phyloP scores from a whole-genome alignment of 2,888 invertebrate species.

The Hypsopygia costalis region DNA sequence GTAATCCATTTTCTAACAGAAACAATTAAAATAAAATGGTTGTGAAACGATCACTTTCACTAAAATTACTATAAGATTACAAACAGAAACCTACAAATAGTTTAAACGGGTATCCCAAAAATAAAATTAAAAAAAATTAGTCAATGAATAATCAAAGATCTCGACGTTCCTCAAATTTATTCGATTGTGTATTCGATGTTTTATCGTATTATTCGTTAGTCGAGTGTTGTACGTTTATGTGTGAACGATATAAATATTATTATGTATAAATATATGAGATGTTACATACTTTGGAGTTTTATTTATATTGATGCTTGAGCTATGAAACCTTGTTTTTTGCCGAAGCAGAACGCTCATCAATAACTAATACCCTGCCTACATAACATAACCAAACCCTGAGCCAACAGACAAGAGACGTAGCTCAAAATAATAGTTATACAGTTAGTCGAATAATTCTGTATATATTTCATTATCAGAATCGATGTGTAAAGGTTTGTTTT shows the following conservation, averaged over 20 bases:
- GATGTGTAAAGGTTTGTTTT: too few relatives aligned
- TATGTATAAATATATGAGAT: slow-evolving; percentile 58
- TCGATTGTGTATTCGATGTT: slow-evolving; percentile 52
- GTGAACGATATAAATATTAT: slow-evolving; percentile 44
- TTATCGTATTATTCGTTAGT: slow-evolving; percentile 41
- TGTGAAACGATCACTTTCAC: background rate
- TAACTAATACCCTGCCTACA: too few relatives aligned
- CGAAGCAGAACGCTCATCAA: too few relatives aligned
- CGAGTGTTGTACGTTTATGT: slow-evolving; percentile 44
- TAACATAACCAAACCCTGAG: too few relatives aligned
- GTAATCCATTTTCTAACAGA: too few relatives aligned
- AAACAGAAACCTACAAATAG: slow-evolving; percentile 8
- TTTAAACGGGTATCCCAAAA: slow-evolving; percentile 24
- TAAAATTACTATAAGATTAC: slow-evolving; percentile 1
- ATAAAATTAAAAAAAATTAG: slow-evolving; percentile 17
- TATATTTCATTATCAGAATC: too few relatives aligned
- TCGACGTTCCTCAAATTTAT: slow-evolving; percentile 46
- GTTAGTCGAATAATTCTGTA: too few relatives aligned
- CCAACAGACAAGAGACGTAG: too few relatives aligned
- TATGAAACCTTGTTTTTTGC: too few relatives aligned
- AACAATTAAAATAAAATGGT: too few relatives aligned
- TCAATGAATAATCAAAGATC: slow-evolving; percentile 37
- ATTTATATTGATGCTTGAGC: too few relatives aligned
- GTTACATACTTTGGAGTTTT: slow-evolving; percentile 44
- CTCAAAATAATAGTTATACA: too few relatives aligned